Conservation (phyloP, 2,797 vertebrate genomes). For the Malurus splendens region DNA sequence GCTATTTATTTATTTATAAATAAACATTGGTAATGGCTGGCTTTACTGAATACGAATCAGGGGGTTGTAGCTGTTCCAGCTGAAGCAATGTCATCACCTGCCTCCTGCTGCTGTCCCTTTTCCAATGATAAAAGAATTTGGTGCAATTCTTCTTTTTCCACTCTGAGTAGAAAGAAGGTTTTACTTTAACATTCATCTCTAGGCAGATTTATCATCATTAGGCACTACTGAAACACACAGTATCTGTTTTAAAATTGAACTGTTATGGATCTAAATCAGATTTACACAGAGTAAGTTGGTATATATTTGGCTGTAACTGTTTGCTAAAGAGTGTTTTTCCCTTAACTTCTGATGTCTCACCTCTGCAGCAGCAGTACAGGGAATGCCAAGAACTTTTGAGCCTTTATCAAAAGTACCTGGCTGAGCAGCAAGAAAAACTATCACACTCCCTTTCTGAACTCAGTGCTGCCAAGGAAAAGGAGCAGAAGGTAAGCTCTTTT, state of each 20-base stretch:
- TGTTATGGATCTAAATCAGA: not conserved
- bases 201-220: slow-evolving; percentile 17
- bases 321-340: slow-evolving; percentile 27
- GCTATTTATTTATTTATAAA: slow-evolving; percentile 55
- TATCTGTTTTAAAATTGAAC: slow-evolving; percentile 20
- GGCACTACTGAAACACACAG: not conserved
- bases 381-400: slow-evolving; percentile 94
- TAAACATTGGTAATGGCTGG: slow-evolving; percentile 39
- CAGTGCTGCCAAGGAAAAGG: slow-evolving; percentile 65
- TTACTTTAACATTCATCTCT: slow-evolving; percentile 13
- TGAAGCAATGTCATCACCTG: slow-evolving; percentile 28
- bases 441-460: slow-evolving; percentile 83
- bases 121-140: slow-evolving; percentile 17
- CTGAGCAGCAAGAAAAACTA: slow-evolving; percentile 90
- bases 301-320: not conserved
- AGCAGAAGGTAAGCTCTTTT: slow-evolving; percentile 69
- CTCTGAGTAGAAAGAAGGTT: not conserved
- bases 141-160: slow-evolving; percentile 19
- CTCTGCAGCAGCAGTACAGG: slow-evolving; percentile 90
- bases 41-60: slow-evolving; percentile 46
- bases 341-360: slow-evolving; percentile 75
- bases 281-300: not conserved
- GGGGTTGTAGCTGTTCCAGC: slow-evolving; percentile 29
- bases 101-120: slow-evolving; percentile 27
- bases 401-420: slow-evolving; percentile 94